Evolutionary conservation across 2,113 vertebrate species (phyloP), one percentile per base, ranked within the genome.

Genomic region (Megaceryle torquata): DNA sequence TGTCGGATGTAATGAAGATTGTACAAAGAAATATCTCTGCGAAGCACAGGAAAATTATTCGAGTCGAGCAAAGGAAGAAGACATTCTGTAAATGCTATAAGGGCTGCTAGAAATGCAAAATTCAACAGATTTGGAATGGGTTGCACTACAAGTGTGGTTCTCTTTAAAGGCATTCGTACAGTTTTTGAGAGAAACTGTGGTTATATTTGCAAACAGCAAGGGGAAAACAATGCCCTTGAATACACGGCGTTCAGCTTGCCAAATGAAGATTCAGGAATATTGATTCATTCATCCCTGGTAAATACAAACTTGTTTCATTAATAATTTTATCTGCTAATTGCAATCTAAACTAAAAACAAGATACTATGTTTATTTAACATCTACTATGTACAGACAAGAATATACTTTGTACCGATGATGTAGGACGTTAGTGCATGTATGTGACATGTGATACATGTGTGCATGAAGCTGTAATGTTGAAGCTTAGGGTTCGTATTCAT

Each of bases 171-270:
- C 94, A 98, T 99, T 96, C 98, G 99, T 70, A 99, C 98, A 4
- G 98, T 98, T 76, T 97, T 99, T 91, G 98, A 99, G 95, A 99
- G 99, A 97, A 99, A 99, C 98, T 99, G 99, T 98, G 98, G 98
- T 95, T 99, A 99, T 97, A 98, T 99, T 97, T 99, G 99, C 97
- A 98, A 99, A 91, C 98, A 98, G 91, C 98, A 98, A 96, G 98
- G 98, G 29, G 99, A 99, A 97, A 98, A 98, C 96, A 96, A 97
- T 86, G 98, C 98, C 96, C 97, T 98, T 82, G 98, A 98, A 93
- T 98, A 98, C 93, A 97, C 98, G 91, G 98, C 98, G 74, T 97
- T 97, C 93, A 98, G 93, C 57, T 97, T 98, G 97, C 98, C 98
- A 95, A 97, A 98, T 96, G 98, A 99, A 97, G 99, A 99, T 97